Conservation (phyloP, 1,140 invertebrate genomes). For the Zaprionus africanus region DNA sequence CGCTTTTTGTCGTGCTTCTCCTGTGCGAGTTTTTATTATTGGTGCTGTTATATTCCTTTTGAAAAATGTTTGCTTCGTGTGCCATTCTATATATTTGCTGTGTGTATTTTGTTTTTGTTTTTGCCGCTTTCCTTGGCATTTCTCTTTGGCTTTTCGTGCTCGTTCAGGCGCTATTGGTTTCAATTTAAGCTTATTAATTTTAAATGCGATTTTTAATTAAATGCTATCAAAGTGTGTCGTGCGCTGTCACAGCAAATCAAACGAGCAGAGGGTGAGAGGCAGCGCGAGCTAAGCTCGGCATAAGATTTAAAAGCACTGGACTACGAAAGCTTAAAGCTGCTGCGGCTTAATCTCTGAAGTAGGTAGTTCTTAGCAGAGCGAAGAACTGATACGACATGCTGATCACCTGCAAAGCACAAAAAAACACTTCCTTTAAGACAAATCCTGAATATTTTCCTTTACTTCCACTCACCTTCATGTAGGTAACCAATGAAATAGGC, state of each 20-base stretch:
- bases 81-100: constrained; percentile 22
- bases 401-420: constrained; percentile 51
- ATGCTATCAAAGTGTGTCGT: constrained; percentile 76
- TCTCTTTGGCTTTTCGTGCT: constrained; percentile 48
- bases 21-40: constrained; percentile 38
- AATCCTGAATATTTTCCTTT: not conserved
- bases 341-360: constrained; percentile 31
- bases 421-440: not conserved
- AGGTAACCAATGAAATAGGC: constrained; percentile 74
- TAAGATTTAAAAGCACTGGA: not conserved
- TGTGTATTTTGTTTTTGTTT: constrained; percentile 18
- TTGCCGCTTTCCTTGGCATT: constrained; percentile 32
- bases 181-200: constrained; percentile 83
- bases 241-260: too few species aligned
- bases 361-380: constrained; percentile 65
- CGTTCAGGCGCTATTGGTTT: constrained; percentile 76
- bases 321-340: not conserved
- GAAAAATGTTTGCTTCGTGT: constrained; percentile 71
- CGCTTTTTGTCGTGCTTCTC: constrained; percentile 17
- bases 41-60: constrained; percentile 78
- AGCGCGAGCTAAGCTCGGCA: not conserved
- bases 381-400: constrained; percentile 80
- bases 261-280: not conserved
- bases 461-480: constrained; percentile 66
- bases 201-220: constrained; percentile 82